phyloP scores from a whole-genome alignment of 2,113 vertebrate genomes.

The Pomatorhinus ruficollis region DNA sequence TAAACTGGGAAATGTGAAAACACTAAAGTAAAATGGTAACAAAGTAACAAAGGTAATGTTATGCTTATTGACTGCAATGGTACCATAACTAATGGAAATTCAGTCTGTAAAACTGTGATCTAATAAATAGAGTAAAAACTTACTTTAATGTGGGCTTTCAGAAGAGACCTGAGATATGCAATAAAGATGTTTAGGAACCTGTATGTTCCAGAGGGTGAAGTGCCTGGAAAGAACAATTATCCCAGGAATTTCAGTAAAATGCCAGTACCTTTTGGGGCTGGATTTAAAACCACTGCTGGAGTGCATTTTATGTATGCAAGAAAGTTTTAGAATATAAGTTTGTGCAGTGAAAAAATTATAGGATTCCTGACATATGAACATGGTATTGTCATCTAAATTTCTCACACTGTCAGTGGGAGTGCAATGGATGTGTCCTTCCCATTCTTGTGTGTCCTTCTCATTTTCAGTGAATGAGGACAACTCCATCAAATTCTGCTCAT shows the following conservation, averaged over 20 bases:
- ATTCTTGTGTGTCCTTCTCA: neutral
- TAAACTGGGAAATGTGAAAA: neutral
- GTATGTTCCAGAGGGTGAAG: neutral
- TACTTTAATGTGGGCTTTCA: neutral
- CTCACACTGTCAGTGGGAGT: neutral
- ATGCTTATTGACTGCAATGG: neutral
- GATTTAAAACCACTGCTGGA: neutral
- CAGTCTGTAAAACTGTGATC: neutral
- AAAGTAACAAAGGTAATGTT: neutral
- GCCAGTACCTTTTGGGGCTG: neutral
- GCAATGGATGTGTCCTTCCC: neutral
- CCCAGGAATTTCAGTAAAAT: neutral
- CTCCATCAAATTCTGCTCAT: neutral
- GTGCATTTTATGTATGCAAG: neutral
- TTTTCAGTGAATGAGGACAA: neutral
- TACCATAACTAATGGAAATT: neutral
- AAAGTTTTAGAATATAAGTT: neutral
- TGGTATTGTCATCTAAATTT: neutral
- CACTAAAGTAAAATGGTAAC: neutral
- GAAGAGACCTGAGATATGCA: neutral
- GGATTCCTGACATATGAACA: neutral
- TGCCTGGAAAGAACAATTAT: neutral
- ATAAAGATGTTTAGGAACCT: neutral
- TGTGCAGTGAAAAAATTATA: neutral
- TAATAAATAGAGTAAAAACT: neutral